Conservation (phyloP, 1,140 invertebrate species). For the Propsilocerus akamusi region DNA sequence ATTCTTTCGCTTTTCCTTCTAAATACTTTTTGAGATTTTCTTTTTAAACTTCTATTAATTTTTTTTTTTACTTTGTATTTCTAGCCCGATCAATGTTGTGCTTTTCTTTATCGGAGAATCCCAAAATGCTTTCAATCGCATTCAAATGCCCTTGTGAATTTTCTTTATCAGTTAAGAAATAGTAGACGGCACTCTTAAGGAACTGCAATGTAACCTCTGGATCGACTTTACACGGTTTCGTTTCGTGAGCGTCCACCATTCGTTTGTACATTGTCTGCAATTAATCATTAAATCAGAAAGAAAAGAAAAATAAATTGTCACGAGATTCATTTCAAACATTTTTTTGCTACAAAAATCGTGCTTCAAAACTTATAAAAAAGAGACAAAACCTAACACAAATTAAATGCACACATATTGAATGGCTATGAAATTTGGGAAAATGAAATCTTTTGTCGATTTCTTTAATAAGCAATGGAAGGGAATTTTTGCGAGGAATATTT, state of each 20-base stretch:
- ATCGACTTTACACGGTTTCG: slow-evolving; percentile 45
- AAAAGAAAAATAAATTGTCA: background rate
- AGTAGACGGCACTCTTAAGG: slow-evolving; percentile 76
- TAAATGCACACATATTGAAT: no score
- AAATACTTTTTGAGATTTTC: no score
- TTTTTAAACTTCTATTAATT: background rate
- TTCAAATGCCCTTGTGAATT: slow-evolving; percentile 65
- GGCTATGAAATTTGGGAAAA: no score
- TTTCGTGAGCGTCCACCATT: slow-evolving; percentile 48
- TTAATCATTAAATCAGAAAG: slow-evolving; percentile 3
- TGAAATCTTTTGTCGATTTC: no score
- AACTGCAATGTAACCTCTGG: slow-evolving; percentile 75
- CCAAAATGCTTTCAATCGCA: slow-evolving; percentile 72
- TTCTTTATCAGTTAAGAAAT: slow-evolving; percentile 71
- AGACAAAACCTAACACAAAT: no score
- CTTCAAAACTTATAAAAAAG: no score
- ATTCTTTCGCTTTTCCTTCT: no score
- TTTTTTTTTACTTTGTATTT: slow-evolving; percentile 16
- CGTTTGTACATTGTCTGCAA: slow-evolving; percentile 66
- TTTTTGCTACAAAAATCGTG: no score
- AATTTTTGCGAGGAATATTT: no score
- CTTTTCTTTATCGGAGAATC: slow-evolving; percentile 55
- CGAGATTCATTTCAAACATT: no score
- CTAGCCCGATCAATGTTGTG: slow-evolving; percentile 49
- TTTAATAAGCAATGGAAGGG: no score